Evolutionary conservation across 30 jellyfish, hydroid and myxozoan species (phyloP), one percentile per base, ranked within the genome.

Genomic region (Haliclystus octoradiatus): DNA sequence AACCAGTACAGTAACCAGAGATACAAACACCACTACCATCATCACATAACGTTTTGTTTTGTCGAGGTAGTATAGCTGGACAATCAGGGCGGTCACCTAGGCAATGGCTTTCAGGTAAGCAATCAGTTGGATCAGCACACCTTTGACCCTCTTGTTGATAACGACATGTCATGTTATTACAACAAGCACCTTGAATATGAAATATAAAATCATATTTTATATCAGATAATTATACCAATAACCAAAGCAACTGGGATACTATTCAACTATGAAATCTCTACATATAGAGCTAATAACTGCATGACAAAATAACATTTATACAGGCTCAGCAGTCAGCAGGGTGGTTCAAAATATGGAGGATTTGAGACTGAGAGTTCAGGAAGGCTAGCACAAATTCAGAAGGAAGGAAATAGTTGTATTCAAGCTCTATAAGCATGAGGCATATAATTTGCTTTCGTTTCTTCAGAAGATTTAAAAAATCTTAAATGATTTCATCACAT

Each of bases 181-280:
- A 86, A 63, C 96, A 86, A 2, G 96, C 92, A 15, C 96, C 96
- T 86, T 15, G 0, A 78, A 78, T 31, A n/a, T n/a, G n/a, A n/a
- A n/a, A n/a, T n/a, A n/a, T n/a, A n/a, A n/a, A n/a, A n/a, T n/a
- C n/a, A n/a, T n/a, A n/a, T n/a, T n/a, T n/a, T n/a, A n/a, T n/a
- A n/a, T n/a, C n/a, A n/a, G n/a, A n/a, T n/a, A n/a, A n/a, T n/a
- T n/a, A n/a, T n/a, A n/a, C n/a, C n/a, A n/a, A n/a, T n/a, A n/a
- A n/a, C n/a, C n/a, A n/a, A n/a, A n/a, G n/a, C n/a, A n/a, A n/a
- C n/a, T n/a, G n/a, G n/a, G n/a, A n/a, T n/a, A n/a, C n/a, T n/a
- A n/a, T n/a, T n/a, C n/a, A n/a, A n/a, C n/a, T n/a, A n/a, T n/a
- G n/a, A n/a, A n/a, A n/a, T n/a, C n/a, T n/a, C n/a, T n/a, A n/a